Evolutionary conservation across 2,113 vertebrate genomes (phyloP).

Genomic region (Lophotis ruficrista): DNA sequence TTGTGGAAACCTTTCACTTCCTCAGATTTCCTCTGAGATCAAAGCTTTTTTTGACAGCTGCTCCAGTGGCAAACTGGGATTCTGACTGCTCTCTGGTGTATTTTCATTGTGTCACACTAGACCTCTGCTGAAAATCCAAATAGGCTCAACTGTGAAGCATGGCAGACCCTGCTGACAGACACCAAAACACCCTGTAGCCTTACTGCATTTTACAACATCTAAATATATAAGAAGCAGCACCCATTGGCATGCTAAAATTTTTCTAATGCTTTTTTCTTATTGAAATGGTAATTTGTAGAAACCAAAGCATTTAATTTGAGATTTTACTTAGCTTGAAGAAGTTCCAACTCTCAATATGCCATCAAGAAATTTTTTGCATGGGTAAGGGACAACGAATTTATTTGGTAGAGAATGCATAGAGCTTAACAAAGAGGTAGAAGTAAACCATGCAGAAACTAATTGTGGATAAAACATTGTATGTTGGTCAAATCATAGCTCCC

Average conservation of each 20-base stretch:
- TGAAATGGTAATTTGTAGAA: not conserved
- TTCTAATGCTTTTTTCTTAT: not conserved
- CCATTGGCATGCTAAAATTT: not conserved
- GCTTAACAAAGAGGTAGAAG: not conserved
- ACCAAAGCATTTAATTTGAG: not conserved
- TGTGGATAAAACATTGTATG: not conserved
- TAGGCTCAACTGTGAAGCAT: not conserved
- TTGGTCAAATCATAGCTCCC: not conserved
- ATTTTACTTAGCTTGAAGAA: not conserved
- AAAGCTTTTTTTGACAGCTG: not conserved
- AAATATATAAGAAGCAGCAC: not conserved
- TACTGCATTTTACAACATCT: not conserved
- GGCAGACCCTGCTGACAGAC: not conserved
- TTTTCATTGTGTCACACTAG: accelerated
- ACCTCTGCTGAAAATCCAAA: not conserved
- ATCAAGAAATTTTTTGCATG: not conserved
- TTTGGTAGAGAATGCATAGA: not conserved
- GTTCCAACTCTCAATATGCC: not conserved
- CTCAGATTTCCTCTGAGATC: not conserved
- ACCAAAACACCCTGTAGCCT: not conserved
- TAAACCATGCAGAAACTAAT: not conserved
- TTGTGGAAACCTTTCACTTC: not conserved
- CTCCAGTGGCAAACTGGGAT: not conserved
- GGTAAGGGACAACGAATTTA: not conserved
- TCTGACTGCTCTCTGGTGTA: not conserved